Conservation (phyloP, 1,140 invertebrate genomes). For the Ceratina australensis region DNA sequence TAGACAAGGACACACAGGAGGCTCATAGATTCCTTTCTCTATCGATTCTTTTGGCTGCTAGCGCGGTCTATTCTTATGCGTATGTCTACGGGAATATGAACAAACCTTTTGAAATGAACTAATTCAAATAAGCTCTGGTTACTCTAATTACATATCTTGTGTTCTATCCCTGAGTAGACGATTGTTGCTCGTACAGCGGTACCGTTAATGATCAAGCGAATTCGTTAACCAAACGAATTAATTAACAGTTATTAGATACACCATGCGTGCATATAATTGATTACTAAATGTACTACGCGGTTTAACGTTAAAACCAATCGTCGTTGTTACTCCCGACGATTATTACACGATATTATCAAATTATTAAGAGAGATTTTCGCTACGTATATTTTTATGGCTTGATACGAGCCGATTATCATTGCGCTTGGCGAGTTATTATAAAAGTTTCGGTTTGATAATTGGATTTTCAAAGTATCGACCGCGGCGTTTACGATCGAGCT, state of each 20-base stretch:
- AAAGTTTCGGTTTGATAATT: slow-evolving; percentile 3
- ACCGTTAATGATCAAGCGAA: background rate
- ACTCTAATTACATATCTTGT: background rate
- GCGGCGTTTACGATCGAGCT: background rate
- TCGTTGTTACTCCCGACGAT: background rate
- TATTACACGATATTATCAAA: slow-evolving; percentile 3
- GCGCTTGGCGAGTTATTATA: no score
- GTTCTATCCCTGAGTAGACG: background rate
- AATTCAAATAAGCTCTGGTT: no score
- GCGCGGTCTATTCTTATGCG: no score
- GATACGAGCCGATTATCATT: no score
- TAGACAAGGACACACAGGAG: no score
- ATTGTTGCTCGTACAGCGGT: slow-evolving; percentile 5
- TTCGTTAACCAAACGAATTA: slow-evolving; percentile 25
- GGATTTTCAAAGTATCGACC: slow-evolving; percentile 32
- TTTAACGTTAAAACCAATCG: background rate
- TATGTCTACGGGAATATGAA: no score
- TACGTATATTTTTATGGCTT: background rate
- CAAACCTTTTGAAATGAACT: no score
- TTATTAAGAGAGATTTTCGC: background rate
- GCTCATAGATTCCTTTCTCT: no score
- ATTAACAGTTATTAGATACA: slow-evolving; percentile 18
- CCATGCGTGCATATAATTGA: no score
- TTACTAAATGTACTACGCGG: no score
- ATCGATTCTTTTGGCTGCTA: no score